Base-by-base conservation (phyloP, 2,888 invertebrate species). In the Osmoderma eremita region DNA sequence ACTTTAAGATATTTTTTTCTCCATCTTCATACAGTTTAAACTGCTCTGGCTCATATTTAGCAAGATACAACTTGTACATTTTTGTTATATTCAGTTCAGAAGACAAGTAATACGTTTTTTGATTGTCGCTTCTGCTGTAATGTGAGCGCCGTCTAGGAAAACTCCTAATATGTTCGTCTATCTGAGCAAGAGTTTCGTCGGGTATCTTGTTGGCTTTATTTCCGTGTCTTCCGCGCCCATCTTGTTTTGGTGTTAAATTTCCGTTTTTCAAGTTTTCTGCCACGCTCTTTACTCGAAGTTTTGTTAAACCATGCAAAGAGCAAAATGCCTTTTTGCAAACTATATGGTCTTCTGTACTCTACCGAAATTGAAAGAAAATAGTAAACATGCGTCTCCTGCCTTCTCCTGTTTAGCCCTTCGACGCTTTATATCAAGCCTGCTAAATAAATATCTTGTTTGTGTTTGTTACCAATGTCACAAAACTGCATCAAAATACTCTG, bases 251-350 rank as follows among this genome's bases (percentile, higher is more conserved):
- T n/a, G n/a, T n/a, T n/a, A n/a, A n/a, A n/a, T n/a, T n/a, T n/a
- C n/a, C 49, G 18, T 61, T 42, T 41, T 63, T 63, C 36, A 50
- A 18, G n/a, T 64, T 58, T 58, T 42, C 30, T 22, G 58, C 56
- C 41, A 58, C 42, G 22, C 20, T 36, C n/a, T 17, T 48, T 30
- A 48, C 54, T 22, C 65, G 48, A 58, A 45, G 65, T 53, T 63
- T 63, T 39, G 36, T 24, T 63, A 63, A 24, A 12, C 63, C 63
- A 50, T 49, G 63, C 24, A 63, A 12, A 20, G 63, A 63, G 42
- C 63, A 63, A 50, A 63, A 63, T 13, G 63, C 50, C 22, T 63
- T 49, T 49, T 63, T 63, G 20, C 63, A 50, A 17, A 63, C 50
- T 41, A 18, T 18, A 20, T 63, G 50, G 24, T 3, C 36, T 63